Evolutionary conservation across 1,140 invertebrate genomes (phyloP).

Genomic region (Drosophila erecta): DNA sequence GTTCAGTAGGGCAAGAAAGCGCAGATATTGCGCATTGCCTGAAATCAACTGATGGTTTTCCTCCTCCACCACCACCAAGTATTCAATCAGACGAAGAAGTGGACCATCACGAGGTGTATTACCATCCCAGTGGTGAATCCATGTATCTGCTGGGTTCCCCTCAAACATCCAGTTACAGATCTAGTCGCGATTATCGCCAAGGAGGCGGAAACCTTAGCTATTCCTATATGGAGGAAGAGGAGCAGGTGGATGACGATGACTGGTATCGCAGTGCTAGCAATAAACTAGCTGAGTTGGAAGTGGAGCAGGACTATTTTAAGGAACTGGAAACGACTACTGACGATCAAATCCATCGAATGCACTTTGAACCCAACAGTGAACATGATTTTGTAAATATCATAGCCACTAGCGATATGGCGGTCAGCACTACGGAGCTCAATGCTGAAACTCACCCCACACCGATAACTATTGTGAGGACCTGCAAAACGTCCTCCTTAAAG

Average conservation of each 20-base stretch:
- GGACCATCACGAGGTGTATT: not conserved
- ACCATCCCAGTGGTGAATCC: not conserved
- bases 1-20: not conserved
- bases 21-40: no score
- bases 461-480: not conserved
- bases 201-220: conserved; percentile 4
- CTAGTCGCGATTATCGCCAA: conserved; percentile 2
- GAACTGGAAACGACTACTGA: not conserved
- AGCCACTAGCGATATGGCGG: conserved; percentile 27
- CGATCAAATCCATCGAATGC: conserved; percentile 12
- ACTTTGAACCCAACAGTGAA: not conserved
- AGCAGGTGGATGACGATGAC: conserved; percentile 25
- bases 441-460: not conserved
- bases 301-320: conserved; percentile 6
- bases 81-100: conserved; percentile 20
- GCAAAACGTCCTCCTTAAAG: conserved; percentile 20
- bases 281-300: conserved; percentile 22
- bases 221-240: conserved; percentile 25
- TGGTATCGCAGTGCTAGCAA: conserved; percentile 18
- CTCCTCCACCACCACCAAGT: conserved; percentile 19
- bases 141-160: not conserved
- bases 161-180: not conserved
- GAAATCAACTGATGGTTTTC: no score
- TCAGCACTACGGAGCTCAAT: conserved; percentile 15
- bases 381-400: conserved; percentile 1